Evolutionary conservation across 2,888 invertebrate species (phyloP), one percentile per base, ranked within the genome.

Genomic region (Agonopterix arenella): DNA sequence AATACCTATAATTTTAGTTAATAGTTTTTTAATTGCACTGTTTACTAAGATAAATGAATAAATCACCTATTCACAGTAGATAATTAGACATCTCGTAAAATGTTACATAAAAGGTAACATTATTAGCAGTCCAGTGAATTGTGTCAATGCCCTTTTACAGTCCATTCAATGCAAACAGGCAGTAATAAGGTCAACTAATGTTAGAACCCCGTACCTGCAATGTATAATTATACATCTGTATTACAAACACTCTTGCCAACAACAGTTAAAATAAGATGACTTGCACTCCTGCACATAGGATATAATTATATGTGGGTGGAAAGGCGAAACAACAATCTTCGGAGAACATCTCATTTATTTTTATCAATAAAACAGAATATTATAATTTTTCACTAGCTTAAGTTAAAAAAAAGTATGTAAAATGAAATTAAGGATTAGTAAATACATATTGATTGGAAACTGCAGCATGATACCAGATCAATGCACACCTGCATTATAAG

Each of bases 281-380:
- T 83, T 80, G 79, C 81, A 67, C 68, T 40, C 38, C 40, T 40
- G 10, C 38, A 38, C 2, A 18, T 28, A 5, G 28, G 1, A 28
- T 7, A 28, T 28, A 28, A 28, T 5, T 28, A 40, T n/a, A 60
- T 54, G 54, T 44, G 60, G 54, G 76, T 76, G 71, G 76, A 75
- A 54, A 66, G 53, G 56, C 54, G 58, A 81, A 82, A 81, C 76
- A 79, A 73, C 65, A 68, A 63, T 70, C 62, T 70, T 72, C 70
- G 70, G 80, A 80, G 85, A 84, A 85, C 81, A 80, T 74, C 73
- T 79, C 50, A 52, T 85, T 88, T 83, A 82, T 85, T 81, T 76
- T 75, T 84, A 76, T 84, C 78, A 81, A 75, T 84, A 85, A 85
- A 89, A 88, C 86, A 84, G 82, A 83, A 84, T 83, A 78, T 83